Percentiles rank a stretch among this genome's conserved stretches.
Conservation (phyloP, 2,888 invertebrate species). For the Drosophila subquinaria region DNA sequence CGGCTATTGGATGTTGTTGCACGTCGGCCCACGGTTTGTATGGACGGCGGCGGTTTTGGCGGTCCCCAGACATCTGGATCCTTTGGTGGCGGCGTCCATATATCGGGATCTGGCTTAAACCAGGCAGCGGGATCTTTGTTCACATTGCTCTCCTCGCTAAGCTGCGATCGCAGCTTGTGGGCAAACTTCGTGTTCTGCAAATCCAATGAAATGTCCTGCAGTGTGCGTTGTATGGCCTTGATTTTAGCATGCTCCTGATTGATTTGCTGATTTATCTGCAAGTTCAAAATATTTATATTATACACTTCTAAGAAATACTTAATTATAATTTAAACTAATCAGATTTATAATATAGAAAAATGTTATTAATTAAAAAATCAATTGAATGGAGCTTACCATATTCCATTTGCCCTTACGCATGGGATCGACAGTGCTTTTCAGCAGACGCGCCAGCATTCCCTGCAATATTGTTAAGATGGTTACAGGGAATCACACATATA, state of each 20-base stretch:
- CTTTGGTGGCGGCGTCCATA: conserved; percentile 90
- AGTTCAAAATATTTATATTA: too few relatives aligned
- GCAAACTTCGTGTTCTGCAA: conserved; percentile 86
- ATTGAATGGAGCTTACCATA: conserved; percentile 87
- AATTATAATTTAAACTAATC: neutral
- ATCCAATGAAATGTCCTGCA: conserved; percentile 85
- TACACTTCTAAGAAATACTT: too few relatives aligned
- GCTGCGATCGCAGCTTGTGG: conserved; percentile 84
- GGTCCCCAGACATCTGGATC: conserved; percentile 96
- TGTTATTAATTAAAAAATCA: neutral
- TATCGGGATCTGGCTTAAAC: conserved; percentile 91
- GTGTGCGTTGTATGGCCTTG: conserved; percentile 88
- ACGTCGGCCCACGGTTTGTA: conserved; percentile 80
- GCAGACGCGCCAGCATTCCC: conserved; percentile 94
- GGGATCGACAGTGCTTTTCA: conserved; percentile 92
- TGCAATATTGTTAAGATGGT: conserved; percentile 81
- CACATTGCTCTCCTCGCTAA: conserved; percentile 76
- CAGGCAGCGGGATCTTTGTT: conserved; percentile 86
- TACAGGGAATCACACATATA: neutral
- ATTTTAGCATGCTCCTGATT: conserved; percentile 95
- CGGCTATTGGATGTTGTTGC: conserved; percentile 61
- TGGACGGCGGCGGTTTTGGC: conserved; percentile 88
- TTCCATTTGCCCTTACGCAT: conserved; percentile 95
- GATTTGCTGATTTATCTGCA: conserved; percentile 94
- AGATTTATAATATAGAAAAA: too few relatives aligned